Evolutionary conservation across 2,113 vertebrate species (phyloP).

Genomic region (Gallinago media): DNA sequence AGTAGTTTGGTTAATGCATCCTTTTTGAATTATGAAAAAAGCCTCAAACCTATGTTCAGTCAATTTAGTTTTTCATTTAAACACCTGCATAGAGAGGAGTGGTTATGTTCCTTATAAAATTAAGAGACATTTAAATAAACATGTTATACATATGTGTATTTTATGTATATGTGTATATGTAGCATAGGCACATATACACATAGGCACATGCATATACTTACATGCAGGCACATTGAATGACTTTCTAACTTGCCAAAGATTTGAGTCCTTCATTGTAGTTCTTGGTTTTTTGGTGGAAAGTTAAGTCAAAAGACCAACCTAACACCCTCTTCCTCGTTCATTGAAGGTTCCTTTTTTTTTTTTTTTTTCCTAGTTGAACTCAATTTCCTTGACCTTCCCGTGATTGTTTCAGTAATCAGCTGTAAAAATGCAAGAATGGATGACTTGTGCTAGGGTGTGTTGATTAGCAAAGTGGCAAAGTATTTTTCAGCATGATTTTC

Average conservation of each 20-base stretch:
- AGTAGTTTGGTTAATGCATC: neutral
- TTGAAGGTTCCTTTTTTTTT: neutral
- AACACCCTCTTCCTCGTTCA: neutral
- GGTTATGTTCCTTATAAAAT: neutral
- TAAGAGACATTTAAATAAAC: neutral
- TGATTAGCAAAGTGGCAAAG: neutral
- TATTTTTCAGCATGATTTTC: neutral
- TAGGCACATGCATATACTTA: too few species aligned
- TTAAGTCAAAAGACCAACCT: neutral
- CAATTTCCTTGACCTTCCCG: neutral
- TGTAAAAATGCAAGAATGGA: neutral
- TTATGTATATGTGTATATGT: rapidly evolving
- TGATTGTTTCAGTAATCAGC: neutral
- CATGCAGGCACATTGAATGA: neutral
- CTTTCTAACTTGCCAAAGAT: neutral
- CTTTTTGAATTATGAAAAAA: neutral
- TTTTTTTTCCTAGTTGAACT: neutral
- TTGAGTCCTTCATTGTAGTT: neutral
- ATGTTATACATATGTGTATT: rapidly evolving
- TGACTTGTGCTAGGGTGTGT: neutral
- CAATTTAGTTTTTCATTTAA: neutral
- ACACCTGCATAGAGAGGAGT: neutral
- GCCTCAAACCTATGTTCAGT: rapidly evolving
- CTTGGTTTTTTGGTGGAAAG: neutral
- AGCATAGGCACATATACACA: neutral